Percentiles rank a stretch among this genome's conserved stretches.
Conservation (phyloP, 2,888 invertebrate species). For the Polydesmus complanatus region DNA sequence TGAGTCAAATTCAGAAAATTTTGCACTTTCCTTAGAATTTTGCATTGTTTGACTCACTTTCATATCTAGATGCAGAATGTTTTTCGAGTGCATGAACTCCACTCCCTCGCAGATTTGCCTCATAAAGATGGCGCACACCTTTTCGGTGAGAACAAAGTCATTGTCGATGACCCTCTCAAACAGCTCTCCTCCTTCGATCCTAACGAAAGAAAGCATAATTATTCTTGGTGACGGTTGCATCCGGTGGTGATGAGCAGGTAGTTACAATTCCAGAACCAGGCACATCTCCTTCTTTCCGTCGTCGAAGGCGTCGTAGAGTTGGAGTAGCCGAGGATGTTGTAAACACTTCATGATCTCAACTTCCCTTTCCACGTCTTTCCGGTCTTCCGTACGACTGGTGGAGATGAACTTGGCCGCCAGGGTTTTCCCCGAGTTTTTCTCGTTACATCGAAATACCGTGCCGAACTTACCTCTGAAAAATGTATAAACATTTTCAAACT, state of each 20-base stretch:
- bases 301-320: constrained; percentile 94
- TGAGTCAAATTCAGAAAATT: too few relatives aligned
- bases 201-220: constrained; percentile 37
- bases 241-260: not conserved
- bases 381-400: constrained; percentile 68
- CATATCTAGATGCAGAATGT: constrained; percentile 91
- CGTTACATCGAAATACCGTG: constrained; percentile 82
- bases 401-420: constrained; percentile 89
- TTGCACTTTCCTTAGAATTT: too few relatives aligned
- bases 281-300: constrained; percentile 66
- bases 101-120: constrained; percentile 97
- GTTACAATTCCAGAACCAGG: constrained; percentile 92
- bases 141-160: constrained; percentile 91
- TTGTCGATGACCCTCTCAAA: constrained; percentile 98
- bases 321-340: constrained; percentile 88
- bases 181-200: constrained; percentile 93
- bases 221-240: not conserved
- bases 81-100: constrained; percentile 88
- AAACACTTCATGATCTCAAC: constrained; percentile 91
- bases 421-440: constrained; percentile 61
- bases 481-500: too few relatives aligned
- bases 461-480: constrained; percentile 83
- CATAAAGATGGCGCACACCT: constrained; percentile 91
- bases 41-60: too few relatives aligned
- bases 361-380: constrained; percentile 83